Evolutionary conservation across 35 echinoderm and acorn worm genomes (phyloP), one percentile per base, ranked within the genome.

Genomic region (Amphiura filiformis): DNA sequence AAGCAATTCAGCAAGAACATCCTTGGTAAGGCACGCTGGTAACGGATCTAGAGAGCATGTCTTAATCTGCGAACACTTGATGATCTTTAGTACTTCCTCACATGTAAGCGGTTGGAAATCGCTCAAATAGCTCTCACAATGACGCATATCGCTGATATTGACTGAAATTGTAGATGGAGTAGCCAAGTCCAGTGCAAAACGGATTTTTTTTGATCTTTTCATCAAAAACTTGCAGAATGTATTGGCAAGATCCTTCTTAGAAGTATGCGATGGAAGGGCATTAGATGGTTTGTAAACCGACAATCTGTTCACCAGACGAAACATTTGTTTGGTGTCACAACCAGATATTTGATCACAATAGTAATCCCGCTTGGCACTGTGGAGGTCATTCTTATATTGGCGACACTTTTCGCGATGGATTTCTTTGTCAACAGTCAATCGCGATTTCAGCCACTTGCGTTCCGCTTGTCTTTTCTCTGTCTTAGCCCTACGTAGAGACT

Each of bases 1-100:
- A 15, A 85, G 26, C n/a, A 89, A 28, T 34, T 35, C 61, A 57
- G 49, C 41, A n/a, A 64, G 40, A 77, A 56, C 83, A 20, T 78
- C 15, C 75, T 89, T 93, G 0, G 76, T 26, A 9, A 93, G 34
- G 39, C 32, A 64, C 32, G 86, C 80, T 13, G 86, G 91, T 39
- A 93, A 52, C 23, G 91, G 86, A 79, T 93, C 91, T 30, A n/a
- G 57, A 31, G 36, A 34, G 65, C 81, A 93, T 18, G 86, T 89
- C 38, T 76, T 93, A 31, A 61, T 84, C 26, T 80, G 65, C 30
- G 86, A 80, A 15, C 39, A 13, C 32, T 79, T 80, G 0, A 93
- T 41, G 76, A 93, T 78, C 31, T 82, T 39, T 13, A 17, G 31
- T n/a, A 70, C 61, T 70, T 70, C 11, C 17, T 70, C 61, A 70